Conservation (phyloP, 2,888 invertebrate genomes). For the Xanthorhoe spadicearia region DNA sequence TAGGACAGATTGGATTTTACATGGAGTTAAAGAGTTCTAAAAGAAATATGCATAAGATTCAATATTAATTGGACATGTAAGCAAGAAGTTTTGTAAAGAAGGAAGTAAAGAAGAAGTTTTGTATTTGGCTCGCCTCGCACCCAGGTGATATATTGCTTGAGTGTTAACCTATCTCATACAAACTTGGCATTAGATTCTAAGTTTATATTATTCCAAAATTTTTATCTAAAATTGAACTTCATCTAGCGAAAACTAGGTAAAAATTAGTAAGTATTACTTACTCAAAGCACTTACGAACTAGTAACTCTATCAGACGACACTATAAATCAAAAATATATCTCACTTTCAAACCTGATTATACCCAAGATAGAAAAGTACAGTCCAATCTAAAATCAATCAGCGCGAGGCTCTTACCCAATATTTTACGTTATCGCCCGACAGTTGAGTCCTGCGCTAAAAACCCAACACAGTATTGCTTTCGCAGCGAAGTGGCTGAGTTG, state of each 20-base stretch:
- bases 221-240: background rate
- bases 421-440: conserved; percentile 71
- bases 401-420: conserved; percentile 72
- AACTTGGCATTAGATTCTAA: too few relatives aligned
- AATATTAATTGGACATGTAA: too few relatives aligned
- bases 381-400: conserved; percentile 68
- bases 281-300: too few relatives aligned
- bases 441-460: conserved; percentile 77
- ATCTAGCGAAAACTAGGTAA: too few relatives aligned
- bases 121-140: too few relatives aligned
- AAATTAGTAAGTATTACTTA: too few relatives aligned
- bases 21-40: background rate
- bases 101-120: too few relatives aligned
- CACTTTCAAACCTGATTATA: conserved; percentile 32
- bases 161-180: too few relatives aligned
- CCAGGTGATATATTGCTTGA: too few relatives aligned
- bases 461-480: conserved; percentile 84
- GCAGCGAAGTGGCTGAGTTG: conserved; percentile 70
- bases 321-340: background rate
- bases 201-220: background rate
- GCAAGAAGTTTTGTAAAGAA: too few relatives aligned
- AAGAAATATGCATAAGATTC: background rate
- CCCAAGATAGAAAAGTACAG: conserved; percentile 53
- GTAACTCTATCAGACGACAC: background rate
- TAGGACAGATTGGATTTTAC: conserved; percentile 12